A percentile compares a stretch with the other conserved stretches of the same genome.
phyloP scores from a whole-genome alignment of 2,797 vertebrate genomes.

The Sciurus carolinensis region DNA sequence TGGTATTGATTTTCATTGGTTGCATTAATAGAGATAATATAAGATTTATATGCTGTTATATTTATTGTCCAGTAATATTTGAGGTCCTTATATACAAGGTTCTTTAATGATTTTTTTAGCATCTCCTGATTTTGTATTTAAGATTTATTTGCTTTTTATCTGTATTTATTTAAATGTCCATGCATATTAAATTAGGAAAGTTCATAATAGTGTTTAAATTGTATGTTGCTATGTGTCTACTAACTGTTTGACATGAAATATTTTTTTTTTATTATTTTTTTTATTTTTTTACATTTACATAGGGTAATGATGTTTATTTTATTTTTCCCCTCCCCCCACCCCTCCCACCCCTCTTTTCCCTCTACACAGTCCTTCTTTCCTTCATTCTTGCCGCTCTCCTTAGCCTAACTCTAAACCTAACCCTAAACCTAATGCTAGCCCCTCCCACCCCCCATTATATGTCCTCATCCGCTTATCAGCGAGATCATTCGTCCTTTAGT shows the following conservation, averaged over 20 bases:
- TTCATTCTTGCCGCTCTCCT: too few species aligned
- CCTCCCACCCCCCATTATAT: too few species aligned
- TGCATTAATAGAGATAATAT: neutral
- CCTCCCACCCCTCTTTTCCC: too few species aligned
- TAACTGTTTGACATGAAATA: constrained; percentile 35
- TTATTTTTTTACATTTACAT: too few species aligned
- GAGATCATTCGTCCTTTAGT: too few species aligned
- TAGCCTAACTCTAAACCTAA: too few species aligned
- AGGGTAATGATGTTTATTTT: too few species aligned
- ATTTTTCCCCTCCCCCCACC: too few species aligned
- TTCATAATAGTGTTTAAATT: neutral
- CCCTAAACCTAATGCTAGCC: too few species aligned
- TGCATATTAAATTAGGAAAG: constrained; percentile 53
- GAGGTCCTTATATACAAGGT: neutral
- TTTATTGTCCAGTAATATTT: constrained; percentile 2
- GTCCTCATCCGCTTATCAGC: too few species aligned
- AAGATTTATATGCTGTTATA: neutral
- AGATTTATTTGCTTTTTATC: constrained; percentile 16
- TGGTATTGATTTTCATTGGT: constrained; percentile 22
- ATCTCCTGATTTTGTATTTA: constrained; percentile 46
- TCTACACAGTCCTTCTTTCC: too few species aligned
- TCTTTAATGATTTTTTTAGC: neutral
- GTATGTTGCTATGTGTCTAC: neutral
- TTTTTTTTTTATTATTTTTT: too few species aligned
- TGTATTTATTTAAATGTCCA: constrained; percentile 2